Evolutionary conservation across 64 coral and sea anemone genomes (phyloP).

Genomic region (Platygyra sinensis): DNA sequence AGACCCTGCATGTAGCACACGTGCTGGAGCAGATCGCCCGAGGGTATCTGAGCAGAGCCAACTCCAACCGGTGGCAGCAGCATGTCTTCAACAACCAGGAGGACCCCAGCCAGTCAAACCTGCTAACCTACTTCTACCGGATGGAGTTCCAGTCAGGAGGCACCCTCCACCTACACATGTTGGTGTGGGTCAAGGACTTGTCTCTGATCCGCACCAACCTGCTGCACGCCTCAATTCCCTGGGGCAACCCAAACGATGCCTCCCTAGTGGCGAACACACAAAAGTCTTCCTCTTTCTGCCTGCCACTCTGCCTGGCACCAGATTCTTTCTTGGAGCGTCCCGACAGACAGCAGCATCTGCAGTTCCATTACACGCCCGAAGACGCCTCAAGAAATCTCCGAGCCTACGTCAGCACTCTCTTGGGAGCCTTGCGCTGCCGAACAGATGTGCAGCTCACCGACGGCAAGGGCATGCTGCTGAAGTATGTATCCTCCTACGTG

Average conservation of each 20-base stretch:
- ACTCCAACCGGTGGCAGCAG: slow-evolving; percentile 38
- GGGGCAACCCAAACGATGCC: neutral
- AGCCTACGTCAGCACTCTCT: neutral
- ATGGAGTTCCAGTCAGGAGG: slow-evolving; percentile 69
- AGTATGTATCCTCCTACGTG: neutral
- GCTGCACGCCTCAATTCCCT: neutral
- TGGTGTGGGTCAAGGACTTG: slow-evolving; percentile 67
- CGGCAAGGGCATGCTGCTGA: neutral
- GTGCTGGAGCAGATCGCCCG: slow-evolving; percentile 49
- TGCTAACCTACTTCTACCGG: slow-evolving; percentile 25
- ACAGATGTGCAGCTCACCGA: slow-evolving; percentile 16
- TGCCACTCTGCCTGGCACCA: neutral
- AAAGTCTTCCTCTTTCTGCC: neutral
- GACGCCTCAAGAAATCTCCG: neutral
- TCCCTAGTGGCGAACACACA: neutral
- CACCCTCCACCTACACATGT: slow-evolving; percentile 45
- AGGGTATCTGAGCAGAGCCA: slow-evolving; percentile 30
- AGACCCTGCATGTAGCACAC: slow-evolving; percentile 51
- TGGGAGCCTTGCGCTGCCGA: neutral
- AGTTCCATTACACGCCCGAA: neutral
- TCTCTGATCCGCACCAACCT: neutral
- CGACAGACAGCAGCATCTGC: neutral
- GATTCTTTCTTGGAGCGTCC: neutral
- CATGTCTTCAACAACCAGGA: slow-evolving; percentile 12
- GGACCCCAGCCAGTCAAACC: neutral